Base-by-base conservation (phyloP, 2,888 invertebrate species). In the Ophioninae sp. region DNA sequence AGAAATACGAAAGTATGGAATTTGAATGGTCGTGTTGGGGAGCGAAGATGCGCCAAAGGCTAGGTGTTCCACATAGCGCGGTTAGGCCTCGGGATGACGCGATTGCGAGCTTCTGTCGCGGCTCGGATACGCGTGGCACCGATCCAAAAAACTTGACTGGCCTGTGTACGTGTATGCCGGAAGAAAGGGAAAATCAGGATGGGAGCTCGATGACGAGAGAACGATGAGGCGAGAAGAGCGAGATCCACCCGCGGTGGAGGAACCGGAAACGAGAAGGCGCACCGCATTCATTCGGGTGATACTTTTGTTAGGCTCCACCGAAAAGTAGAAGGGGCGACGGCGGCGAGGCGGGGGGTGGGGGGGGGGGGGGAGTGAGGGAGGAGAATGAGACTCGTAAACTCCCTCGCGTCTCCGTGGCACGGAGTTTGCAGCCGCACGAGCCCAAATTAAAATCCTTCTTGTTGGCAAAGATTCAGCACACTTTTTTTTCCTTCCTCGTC, bases 391-490 rank as follows among this genome's bases (percentile, higher is more conserved):
- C 7, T 7, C 17, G 64, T 37, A 1, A 30, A 17, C 64, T 64
- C 64, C 37, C 37, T 6, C 44, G 8, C 67, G 10, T 50, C 7
- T 44, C 67, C 23, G 8, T 30, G 70, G 44, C 8, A 44, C 57
- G 44, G 44, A 59, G 30, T 13, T 6, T 41, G 23, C 59, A 10
- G 13, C 23, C 65, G 39, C 37, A 62, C n/a, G 68, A 62, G 50
- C 65, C 65, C 76, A 83, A 83, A 83, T 83, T 83, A 83, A 83
- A 83, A 79, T 79, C 83, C 72, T 76, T 64, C 44, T 79, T 76
- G 41, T 41, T 41, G 82, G 79, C 79, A 41, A 61, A 56, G 70
- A 70, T 44, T 75, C 82, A 64, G 74, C 68, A 1, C 21, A 39
- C 6, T 61, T 30, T 59, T 70, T 69, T 70, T n/a, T n/a, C n/a